phyloP scores from a whole-genome alignment of 2,888 invertebrate species.

The Heliconius cydno region DNA sequence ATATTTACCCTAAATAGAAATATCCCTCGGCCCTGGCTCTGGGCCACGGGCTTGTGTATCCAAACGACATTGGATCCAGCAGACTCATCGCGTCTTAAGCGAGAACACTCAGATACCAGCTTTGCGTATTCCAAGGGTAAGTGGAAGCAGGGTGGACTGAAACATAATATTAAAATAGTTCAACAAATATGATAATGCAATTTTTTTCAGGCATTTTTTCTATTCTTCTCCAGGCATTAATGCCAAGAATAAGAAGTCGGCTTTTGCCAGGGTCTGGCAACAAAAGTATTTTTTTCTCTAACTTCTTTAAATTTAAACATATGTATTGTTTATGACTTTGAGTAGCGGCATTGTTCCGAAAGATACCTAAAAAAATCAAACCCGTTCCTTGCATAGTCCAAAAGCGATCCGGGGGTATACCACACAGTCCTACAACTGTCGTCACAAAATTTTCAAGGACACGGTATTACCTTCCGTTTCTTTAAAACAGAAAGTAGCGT shows the following conservation, averaged over 20 bases:
- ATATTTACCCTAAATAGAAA: conserved; percentile 89
- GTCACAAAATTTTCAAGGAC: conserved; percentile 1
- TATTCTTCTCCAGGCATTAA: no score
- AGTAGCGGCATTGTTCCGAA: neutral
- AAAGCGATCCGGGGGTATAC: neutral
- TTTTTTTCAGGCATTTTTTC: neutral
- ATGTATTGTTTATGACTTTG: no score
- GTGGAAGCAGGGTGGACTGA: conserved; percentile 90
- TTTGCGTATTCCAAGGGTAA: conserved; percentile 93
- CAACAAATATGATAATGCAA: neutral
- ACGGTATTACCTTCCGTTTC: conserved; percentile 11
- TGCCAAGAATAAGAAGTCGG: no score
- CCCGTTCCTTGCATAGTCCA: no score
- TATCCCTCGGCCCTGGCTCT: conserved; percentile 93
- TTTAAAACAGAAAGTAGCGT: conserved; percentile 38
- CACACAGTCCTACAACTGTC: neutral
- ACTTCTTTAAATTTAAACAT: neutral
- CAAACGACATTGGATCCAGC: conserved; percentile 84
- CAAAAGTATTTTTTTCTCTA: neutral
- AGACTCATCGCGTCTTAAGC: conserved; percentile 75
- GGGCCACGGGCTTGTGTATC: conserved; percentile 95
- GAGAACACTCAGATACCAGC: conserved; percentile 90
- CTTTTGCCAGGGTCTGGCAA: no score
- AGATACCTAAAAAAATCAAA: neutral
- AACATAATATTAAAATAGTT: conserved; percentile 41